These are phyloP conservation scores for Bombus cullumanus DNA, from an alignment of 1,140 invertebrate species.

Conservation along the genomic window DNA sequence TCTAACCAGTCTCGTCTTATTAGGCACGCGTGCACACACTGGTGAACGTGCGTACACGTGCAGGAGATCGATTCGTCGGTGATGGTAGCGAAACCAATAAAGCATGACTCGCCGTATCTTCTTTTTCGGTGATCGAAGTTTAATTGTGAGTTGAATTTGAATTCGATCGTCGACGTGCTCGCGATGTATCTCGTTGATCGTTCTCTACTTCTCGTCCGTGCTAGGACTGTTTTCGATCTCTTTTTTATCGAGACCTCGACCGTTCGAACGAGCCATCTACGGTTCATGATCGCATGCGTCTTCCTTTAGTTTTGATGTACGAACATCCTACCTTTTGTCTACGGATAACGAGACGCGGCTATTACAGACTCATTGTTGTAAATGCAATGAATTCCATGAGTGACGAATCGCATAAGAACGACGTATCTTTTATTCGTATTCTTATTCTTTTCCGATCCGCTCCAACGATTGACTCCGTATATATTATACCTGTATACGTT, in stretches of 20 bases:
- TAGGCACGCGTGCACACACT: conserved; percentile 35
- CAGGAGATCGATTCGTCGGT: background rate
- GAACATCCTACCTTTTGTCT: background rate
- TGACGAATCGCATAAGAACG: conserved; percentile 9
- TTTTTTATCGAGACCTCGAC: conserved; percentile 26
- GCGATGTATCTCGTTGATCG: conserved; percentile 13
- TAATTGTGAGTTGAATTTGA: conserved; percentile 58
- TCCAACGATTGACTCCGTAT: no score
- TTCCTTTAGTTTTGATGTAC: conserved; percentile 11
- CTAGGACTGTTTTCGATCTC: background rate
- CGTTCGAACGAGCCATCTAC: conserved; percentile 24
- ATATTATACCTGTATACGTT: no score
- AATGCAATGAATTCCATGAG: conserved; percentile 5
- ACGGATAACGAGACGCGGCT: conserved; percentile 20
- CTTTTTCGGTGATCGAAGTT: conserved; percentile 46
- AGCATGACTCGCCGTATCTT: conserved; percentile 43
- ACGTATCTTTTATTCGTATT: background rate
- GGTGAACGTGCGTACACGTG: background rate
- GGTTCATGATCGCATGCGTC: conserved; percentile 14
- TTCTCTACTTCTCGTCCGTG: background rate
- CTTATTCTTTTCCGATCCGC: no score
- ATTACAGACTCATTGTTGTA: background rate
- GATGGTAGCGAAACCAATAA: conserved; percentile 34
- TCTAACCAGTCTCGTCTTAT: conserved; percentile 57
- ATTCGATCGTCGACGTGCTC: conserved; percentile 36